Percentiles rank a stretch among this genome's conserved stretches.
Conservation (phyloP, 2,113 vertebrate species). For the Microcebus lehilahytsara region DNA sequence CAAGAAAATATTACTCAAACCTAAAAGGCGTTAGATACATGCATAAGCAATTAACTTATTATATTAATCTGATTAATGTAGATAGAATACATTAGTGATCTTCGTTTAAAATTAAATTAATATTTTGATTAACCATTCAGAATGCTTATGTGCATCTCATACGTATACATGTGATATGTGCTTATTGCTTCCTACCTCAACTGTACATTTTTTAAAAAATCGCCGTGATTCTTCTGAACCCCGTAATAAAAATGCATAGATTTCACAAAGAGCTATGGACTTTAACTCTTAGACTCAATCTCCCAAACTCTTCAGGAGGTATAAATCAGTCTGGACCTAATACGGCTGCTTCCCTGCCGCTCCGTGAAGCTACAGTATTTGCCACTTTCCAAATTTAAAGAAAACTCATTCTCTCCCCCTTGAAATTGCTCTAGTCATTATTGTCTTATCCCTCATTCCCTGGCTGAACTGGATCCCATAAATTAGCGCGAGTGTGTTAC, state of each 20-base stretch:
- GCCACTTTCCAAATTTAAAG: background rate
- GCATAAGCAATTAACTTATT: conserved; percentile 74
- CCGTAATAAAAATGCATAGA: background rate
- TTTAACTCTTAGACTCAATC: background rate
- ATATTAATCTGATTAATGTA: conserved; percentile 70
- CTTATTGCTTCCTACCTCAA: background rate
- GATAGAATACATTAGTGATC: conserved; percentile 72
- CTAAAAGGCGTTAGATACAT: conserved; percentile 72
- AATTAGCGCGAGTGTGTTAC: background rate
- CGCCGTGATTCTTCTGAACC: background rate
- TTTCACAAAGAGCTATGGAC: background rate
- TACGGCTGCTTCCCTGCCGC: background rate
- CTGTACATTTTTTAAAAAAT: background rate
- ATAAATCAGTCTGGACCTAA: conserved; percentile 51
- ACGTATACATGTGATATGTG: accelerated
- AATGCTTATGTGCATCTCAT: accelerated
- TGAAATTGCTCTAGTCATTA: accelerated
- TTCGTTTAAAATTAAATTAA: conserved; percentile 59
- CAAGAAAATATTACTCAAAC: conserved; percentile 77
- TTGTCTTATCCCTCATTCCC: background rate
- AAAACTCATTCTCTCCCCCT: conserved; percentile 52
- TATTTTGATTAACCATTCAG: conserved; percentile 62
- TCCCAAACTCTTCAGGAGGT: background rate
- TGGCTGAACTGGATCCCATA: background rate
- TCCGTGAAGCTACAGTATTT: background rate